phyloP scores from a whole-genome alignment of 2,797 vertebrate species.

The Myripristis jacobus region DNA sequence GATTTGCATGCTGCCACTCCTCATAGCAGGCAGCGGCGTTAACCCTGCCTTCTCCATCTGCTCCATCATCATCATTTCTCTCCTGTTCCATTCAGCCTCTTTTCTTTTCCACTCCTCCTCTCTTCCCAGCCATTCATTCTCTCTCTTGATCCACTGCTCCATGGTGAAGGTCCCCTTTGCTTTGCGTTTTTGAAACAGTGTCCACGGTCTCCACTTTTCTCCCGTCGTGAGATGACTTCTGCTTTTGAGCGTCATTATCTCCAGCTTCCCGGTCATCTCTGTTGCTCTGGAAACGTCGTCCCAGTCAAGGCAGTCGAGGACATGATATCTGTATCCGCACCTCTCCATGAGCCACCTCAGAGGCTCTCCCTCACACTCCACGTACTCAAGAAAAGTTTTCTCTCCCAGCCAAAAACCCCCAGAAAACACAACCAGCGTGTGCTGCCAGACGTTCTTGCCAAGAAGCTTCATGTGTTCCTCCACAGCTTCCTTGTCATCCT shows the following conservation, averaged over 20 bases:
- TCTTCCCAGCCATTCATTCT: not conserved
- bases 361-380: not conserved
- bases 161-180: not conserved
- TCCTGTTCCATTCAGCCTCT: not conserved
- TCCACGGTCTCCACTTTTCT: not conserved
- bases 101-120: not conserved
- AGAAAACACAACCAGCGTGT: not conserved
- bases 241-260: not conserved
- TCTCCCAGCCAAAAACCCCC: not conserved
- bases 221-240: not conserved
- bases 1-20: too few species aligned
- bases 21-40: too few species aligned
- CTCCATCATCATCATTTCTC: not conserved
- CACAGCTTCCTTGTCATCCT: not conserved
- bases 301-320: not conserved
- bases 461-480: not conserved
- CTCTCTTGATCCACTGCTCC: not conserved
- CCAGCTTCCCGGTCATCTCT: not conserved
- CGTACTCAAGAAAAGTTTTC: not conserved
- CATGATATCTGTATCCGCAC: not conserved
- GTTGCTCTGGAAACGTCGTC: not conserved
- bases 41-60: not conserved
- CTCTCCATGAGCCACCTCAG: not conserved
- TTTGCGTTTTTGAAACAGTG: not conserved
- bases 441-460: not conserved